These are phyloP conservation scores for Apantesis nais DNA, from an alignment of 2,888 invertebrate genomes.

Conservation along the genomic window DNA sequence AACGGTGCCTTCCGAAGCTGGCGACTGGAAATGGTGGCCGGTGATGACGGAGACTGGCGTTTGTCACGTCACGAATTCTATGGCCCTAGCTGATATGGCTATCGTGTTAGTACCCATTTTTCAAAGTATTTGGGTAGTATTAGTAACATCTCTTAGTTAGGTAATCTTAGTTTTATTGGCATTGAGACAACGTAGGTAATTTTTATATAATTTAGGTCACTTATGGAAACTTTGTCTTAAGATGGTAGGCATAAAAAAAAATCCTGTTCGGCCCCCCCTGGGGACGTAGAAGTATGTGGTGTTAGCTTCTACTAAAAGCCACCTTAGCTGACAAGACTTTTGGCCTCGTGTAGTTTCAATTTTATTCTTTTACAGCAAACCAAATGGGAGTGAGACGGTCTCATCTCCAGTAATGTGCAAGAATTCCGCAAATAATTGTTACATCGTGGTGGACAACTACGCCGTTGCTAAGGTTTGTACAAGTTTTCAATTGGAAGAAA, in stretches of 20 bases:
- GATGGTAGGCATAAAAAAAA: no score
- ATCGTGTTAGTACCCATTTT: slow-evolving; percentile 65
- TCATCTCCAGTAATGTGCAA: slow-evolving; percentile 64
- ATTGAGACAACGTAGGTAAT: no score
- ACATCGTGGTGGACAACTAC: slow-evolving; percentile 60
- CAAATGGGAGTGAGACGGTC: slow-evolving; percentile 51
- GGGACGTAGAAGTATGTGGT: no score
- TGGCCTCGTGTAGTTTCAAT: no score
- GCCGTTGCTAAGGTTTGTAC: slow-evolving; percentile 52
- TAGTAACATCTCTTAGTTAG: no score
- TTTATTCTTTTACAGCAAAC: slow-evolving; percentile 49
- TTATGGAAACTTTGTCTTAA: no score
- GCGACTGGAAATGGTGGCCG: slow-evolving; percentile 68
- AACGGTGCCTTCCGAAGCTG: slow-evolving; percentile 74
- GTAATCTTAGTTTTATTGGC: no score
- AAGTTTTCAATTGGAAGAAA: background rate
- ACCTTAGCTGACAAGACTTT: no score
- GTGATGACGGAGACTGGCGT: slow-evolving; percentile 88
- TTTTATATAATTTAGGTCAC: no score
- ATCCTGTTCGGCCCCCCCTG: no score
- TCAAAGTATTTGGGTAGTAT: background rate
- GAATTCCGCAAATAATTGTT: slow-evolving; percentile 66
- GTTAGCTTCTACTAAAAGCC: no score
- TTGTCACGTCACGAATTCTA: slow-evolving; percentile 88
- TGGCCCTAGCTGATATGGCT: slow-evolving; percentile 79